phyloP scores from a whole-genome alignment of 30 jellyfish, hydroid and myxozoan genomes.

The Hydractinia echinata region DNA sequence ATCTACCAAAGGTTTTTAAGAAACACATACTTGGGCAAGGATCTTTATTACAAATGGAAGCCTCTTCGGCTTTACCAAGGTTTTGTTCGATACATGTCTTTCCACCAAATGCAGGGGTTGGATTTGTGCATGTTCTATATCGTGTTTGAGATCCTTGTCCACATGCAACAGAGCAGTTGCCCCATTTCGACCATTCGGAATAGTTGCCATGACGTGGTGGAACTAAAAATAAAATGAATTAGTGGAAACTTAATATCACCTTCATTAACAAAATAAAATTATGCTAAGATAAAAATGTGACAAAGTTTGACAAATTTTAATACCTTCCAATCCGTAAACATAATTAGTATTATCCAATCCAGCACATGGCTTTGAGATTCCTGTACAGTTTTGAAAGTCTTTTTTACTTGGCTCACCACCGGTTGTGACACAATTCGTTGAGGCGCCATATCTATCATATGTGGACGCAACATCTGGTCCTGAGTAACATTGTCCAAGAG shows the following conservation, averaged over 20 bases:
- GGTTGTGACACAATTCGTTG: conserved; percentile 67
- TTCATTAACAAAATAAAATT: background rate
- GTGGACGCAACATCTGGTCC: conserved; percentile 86
- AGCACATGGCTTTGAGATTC: conserved; percentile 54
- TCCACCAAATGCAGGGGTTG: conserved; percentile 79
- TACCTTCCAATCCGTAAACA: conserved; percentile 71
- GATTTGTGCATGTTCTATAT: conserved; percentile 80
- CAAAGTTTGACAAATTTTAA: background rate
- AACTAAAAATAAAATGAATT: background rate
- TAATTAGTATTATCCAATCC: conserved; percentile 81
- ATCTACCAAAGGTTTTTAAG: background rate
- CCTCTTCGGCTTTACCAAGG: conserved; percentile 68
- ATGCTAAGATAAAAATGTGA: background rate
- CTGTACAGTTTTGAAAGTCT: conserved; percentile 59
- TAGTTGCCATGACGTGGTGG: conserved; percentile 54
- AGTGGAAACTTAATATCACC: background rate
- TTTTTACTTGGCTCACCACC: conserved; percentile 83
- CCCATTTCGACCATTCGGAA: conserved; percentile 67
- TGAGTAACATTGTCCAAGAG: conserved; percentile 69
- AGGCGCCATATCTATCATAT: conserved; percentile 63
- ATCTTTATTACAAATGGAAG: conserved; percentile 51
- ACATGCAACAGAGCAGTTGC: conserved; percentile 54
- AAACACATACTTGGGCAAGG: conserved; percentile 65
- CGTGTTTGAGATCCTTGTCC: conserved; percentile 67
- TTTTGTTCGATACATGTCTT: conserved; percentile 64